phyloP scores from a whole-genome alignment of 2,113 vertebrate species.

The Phaethornis superciliosus region DNA sequence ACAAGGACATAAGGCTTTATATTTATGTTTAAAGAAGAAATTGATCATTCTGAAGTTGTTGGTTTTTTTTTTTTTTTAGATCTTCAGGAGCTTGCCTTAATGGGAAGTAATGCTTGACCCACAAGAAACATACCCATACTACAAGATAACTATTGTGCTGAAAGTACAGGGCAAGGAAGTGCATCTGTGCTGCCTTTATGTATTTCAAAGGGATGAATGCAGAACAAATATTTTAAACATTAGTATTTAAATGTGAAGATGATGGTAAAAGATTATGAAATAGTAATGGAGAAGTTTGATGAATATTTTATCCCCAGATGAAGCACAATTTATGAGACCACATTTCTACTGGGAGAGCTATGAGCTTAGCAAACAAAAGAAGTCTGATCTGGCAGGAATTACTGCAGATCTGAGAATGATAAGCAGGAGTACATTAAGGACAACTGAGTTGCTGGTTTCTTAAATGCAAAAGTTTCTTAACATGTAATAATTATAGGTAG shows the following conservation, averaged over 20 bases:
- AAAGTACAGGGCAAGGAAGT: background rate
- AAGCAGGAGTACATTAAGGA: constrained; percentile 18
- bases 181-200: background rate
- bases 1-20: background rate
- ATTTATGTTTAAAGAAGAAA: background rate
- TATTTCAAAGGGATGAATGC: background rate
- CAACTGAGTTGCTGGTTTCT: background rate
- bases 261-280: constrained; percentile 4
- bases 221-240: background rate
- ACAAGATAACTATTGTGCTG: background rate
- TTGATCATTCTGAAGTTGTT: background rate
- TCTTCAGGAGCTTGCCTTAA: background rate
- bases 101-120: background rate
- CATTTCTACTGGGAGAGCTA: background rate
- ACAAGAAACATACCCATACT: background rate
- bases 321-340: background rate
- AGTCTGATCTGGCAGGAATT: background rate
- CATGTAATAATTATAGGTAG: background rate
- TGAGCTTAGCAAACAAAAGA: background rate
- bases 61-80: background rate
- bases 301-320: background rate
- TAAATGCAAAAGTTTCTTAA: background rate
- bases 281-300: background rate
- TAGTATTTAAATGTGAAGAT: background rate
- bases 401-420: background rate